Percentiles rank a stretch among this genome's conserved stretches.
Conservation (phyloP, 2,888 invertebrate genomes). For the Phrixothrix hirtus region DNA sequence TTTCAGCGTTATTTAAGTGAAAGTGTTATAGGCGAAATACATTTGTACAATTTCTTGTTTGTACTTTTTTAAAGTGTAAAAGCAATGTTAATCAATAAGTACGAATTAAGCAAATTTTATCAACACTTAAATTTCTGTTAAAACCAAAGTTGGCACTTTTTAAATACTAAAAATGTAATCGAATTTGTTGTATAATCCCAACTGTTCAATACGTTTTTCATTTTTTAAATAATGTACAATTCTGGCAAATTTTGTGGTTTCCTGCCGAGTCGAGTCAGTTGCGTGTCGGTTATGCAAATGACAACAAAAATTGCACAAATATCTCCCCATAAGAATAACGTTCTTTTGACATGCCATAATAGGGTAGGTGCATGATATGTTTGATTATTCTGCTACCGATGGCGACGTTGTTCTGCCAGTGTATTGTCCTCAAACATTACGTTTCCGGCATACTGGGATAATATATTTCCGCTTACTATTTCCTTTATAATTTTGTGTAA, state of each 20-base stretch:
- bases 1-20: too few relatives aligned
- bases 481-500: conserved; percentile 5
- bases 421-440: conserved; percentile 14
- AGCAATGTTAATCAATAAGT: too few relatives aligned
- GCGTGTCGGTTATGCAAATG: conserved; percentile 46
- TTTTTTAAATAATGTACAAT: conserved; percentile 4
- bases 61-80: too few relatives aligned
- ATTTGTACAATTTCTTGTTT: too few relatives aligned
- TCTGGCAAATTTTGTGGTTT: conserved; percentile 25
- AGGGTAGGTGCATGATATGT: conserved; percentile 24
- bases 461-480: conserved; percentile 11
- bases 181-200: neutral
- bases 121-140: neutral
- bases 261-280: conserved; percentile 28
- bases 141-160: conserved; percentile 10
- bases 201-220: too few relatives aligned
- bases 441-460: conserved; percentile 9
- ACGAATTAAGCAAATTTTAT: too few relatives aligned
- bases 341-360: conserved; percentile 31
- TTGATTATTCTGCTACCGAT: conserved; percentile 15
- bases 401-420: conserved; percentile 16
- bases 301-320: conserved; percentile 33
- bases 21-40: too few relatives aligned
- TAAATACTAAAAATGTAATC: neutral
- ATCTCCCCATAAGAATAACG: too few relatives aligned